Evolutionary conservation across 2,888 invertebrate genomes (phyloP).

Genomic region (Cephus nigrinus): DNA sequence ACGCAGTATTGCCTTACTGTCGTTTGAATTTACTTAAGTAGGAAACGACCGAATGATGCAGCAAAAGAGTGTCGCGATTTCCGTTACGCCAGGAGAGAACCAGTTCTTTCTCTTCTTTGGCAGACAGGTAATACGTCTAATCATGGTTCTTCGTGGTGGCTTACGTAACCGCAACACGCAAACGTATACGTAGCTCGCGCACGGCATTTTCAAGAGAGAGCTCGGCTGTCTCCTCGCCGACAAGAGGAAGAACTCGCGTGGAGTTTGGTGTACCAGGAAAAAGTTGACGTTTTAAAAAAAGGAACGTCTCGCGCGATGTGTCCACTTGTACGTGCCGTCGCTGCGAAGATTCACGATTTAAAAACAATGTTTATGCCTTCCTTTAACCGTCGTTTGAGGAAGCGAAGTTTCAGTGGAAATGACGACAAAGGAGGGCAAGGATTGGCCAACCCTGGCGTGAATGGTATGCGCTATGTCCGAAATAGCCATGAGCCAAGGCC

Average conservation of each 20-base stretch:
- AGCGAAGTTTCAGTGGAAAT: too few species aligned
- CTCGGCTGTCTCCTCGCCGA: neutral
- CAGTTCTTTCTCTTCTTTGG: conserved; percentile 27
- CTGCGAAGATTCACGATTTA: too few species aligned
- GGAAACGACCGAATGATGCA: neutral
- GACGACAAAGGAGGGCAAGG: neutral
- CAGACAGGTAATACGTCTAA: conserved; percentile 4
- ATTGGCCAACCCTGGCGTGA: conserved; percentile 14
- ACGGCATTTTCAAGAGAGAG: neutral
- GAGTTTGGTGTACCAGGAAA: too few species aligned
- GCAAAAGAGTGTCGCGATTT: conserved; percentile 22
- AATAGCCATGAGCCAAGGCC: conserved; percentile 52
- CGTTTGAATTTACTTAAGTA: neutral
- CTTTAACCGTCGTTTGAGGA: too few species aligned
- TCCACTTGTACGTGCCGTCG: too few species aligned
- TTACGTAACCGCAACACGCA: conserved; percentile 47
- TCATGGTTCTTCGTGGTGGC: conserved; percentile 13
- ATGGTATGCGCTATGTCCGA: conserved; percentile 14
- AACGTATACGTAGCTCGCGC: conserved; percentile 17
- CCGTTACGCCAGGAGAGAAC: conserved; percentile 35
- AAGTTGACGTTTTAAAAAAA: too few species aligned
- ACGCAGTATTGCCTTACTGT: neutral
- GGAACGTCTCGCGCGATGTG: too few species aligned
- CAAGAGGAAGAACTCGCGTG: neutral
- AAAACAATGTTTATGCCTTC: too few species aligned